Conservation (phyloP, 2,113 vertebrate species). For the Tachysurus vachellii region DNA sequence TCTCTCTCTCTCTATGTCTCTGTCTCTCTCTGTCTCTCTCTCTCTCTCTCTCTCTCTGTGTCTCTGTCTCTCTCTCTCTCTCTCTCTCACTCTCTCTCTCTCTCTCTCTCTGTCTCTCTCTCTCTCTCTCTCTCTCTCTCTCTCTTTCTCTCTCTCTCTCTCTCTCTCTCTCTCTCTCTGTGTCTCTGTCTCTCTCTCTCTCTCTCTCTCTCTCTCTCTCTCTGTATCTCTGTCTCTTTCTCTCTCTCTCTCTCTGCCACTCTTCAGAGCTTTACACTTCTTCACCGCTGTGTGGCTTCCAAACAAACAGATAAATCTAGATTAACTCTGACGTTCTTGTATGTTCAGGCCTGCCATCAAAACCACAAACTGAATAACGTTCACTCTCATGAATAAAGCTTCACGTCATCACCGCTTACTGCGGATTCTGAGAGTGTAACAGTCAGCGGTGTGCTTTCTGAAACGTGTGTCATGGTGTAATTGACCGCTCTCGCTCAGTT, state of each 20-base stretch:
- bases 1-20: not conserved
- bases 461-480: not conserved
- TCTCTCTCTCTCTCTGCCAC: not conserved
- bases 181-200: slow-evolving; percentile 1
- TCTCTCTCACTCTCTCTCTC: too few relatives aligned
- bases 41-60: not conserved
- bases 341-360: not conserved
- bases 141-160: not conserved
- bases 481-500: not conserved
- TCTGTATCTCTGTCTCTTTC: too few relatives aligned
- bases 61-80: too few relatives aligned
- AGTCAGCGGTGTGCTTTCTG: not conserved
- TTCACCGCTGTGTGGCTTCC: slow-evolving; percentile 1
- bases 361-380: slow-evolving; percentile 26
- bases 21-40: not conserved
- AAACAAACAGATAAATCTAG: not conserved
- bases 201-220: not conserved
- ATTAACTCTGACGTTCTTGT: slow-evolving; percentile 25
- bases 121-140: not conserved
- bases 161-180: not conserved
- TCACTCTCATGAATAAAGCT: slow-evolving; percentile 15
- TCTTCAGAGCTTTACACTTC: not conserved
- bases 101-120: too few relatives aligned
- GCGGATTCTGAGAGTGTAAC: not conserved
- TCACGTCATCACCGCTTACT: slow-evolving; percentile 30